Conservation (phyloP, 2,797 vertebrate species). For the Neomorphus geoffroyi region DNA sequence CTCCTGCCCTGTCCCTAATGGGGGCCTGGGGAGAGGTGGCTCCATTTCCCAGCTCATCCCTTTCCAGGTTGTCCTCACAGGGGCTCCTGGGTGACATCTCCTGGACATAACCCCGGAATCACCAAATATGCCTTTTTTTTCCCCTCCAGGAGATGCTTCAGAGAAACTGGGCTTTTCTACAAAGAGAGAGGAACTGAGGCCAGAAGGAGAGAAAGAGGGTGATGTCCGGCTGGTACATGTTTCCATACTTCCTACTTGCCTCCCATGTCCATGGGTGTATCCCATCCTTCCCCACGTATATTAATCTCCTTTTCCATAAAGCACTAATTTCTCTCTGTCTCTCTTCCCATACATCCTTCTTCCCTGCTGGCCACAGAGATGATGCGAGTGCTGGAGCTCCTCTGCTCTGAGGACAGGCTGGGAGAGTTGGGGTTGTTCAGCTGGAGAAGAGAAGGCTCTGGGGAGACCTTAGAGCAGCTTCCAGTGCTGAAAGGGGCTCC, state of each 20-base stretch:
- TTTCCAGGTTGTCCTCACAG: background rate
- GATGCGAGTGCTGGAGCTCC: too few relatives aligned
- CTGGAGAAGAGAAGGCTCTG: too few relatives aligned
- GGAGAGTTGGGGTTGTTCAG: too few relatives aligned
- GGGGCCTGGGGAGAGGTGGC: too few relatives aligned
- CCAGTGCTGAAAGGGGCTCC: too few relatives aligned
- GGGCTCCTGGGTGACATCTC: background rate
- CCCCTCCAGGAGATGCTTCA: background rate
- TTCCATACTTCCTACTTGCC: background rate
- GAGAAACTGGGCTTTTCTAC: background rate
- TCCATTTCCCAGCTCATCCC: background rate
- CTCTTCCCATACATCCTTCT: background rate
- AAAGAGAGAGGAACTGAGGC: background rate
- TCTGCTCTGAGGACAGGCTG: too few relatives aligned
- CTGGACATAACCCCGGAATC: background rate
- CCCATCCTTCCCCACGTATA: fast-evolving
- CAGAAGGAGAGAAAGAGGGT: background rate
- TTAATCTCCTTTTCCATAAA: background rate
- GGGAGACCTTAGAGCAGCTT: too few relatives aligned
- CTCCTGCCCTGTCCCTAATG: too few relatives aligned
- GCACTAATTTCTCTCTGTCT: background rate
- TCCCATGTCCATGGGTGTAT: fast-evolving
- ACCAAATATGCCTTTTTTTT: background rate
- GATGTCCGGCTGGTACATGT: background rate
- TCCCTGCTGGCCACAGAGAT: too few relatives aligned